Conservation (phyloP, 2,888 invertebrate species). For the Diplolepis rosae region DNA sequence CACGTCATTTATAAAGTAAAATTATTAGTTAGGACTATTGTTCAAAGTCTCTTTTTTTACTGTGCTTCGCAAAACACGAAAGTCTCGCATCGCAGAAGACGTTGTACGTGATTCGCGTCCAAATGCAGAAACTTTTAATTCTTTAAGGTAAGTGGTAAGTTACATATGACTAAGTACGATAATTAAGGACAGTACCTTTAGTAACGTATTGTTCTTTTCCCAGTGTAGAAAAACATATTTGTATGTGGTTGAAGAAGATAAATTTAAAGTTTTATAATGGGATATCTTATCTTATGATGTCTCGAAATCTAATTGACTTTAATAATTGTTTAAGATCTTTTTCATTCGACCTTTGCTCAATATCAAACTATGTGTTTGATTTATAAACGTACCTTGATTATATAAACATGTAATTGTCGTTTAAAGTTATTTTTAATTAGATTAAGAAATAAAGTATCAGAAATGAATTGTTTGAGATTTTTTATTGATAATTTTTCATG, state of each 20-base stretch:
- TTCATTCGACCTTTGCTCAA: constrained; percentile 13
- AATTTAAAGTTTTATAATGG: neutral
- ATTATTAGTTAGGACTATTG: neutral
- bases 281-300: constrained; percentile 1
- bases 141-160: neutral
- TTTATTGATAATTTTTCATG: too few relatives aligned
- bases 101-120: neutral
- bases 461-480: too few relatives aligned
- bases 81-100: neutral
- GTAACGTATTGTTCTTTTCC: neutral
- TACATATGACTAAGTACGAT: too few relatives aligned
- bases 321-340: neutral
- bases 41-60: neutral
- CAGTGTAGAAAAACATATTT: neutral
- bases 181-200: too few relatives aligned
- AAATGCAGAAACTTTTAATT: neutral
- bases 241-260: neutral
- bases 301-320: neutral
- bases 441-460: too few relatives aligned
- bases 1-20: neutral
- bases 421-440: too few relatives aligned
- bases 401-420: neutral
- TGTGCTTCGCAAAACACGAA: neutral
- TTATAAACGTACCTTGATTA: constrained; percentile 5
- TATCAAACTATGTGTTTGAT: neutral